These are phyloP conservation scores for Nomia melanderi DNA, from an alignment of 1,140 invertebrate genomes.

Conservation along the genomic window DNA sequence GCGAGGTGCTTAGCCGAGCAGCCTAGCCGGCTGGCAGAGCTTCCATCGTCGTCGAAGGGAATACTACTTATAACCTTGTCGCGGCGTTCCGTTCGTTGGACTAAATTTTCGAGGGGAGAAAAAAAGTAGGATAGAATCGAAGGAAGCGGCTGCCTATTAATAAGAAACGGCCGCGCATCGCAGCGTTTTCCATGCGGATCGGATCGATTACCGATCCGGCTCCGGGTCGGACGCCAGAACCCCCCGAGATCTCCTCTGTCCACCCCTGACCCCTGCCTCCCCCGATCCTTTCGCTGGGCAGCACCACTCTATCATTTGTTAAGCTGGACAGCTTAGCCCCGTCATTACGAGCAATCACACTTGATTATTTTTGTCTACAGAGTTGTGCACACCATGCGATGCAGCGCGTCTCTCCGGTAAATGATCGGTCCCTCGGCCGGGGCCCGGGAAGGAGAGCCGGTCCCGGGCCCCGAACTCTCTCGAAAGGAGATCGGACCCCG, in stretches of 20 bases:
- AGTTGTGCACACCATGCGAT: slow-evolving; percentile 53
- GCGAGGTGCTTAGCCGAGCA: no score
- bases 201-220: slow-evolving; percentile 73
- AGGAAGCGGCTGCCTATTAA: slow-evolving; percentile 73
- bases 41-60: no score
- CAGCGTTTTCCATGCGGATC: slow-evolving; percentile 72
- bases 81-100: neutral
- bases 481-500: slow-evolving; percentile 16
- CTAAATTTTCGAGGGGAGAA: neutral
- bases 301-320: slow-evolving; percentile 80
- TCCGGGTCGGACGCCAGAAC: slow-evolving; percentile 51
- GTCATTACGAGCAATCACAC: slow-evolving; percentile 80
- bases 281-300: slow-evolving; percentile 41
- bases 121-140: slow-evolving; percentile 2
- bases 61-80: no score
- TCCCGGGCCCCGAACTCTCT: neutral
- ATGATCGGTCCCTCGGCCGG: slow-evolving; percentile 21
- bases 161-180: slow-evolving; percentile 72
- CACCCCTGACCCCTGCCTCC: slow-evolving; percentile 57
- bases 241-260: slow-evolving; percentile 37
- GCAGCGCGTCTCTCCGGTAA: slow-evolving; percentile 32
- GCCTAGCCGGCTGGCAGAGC: no score
- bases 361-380: slow-evolving; percentile 81
- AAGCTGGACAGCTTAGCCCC: slow-evolving; percentile 79
- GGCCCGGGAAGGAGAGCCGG: no score